Percentiles rank a stretch among this genome's conserved stretches.
Conservation (phyloP, 2,797 vertebrate genomes). For the Salmo trutta region DNA sequence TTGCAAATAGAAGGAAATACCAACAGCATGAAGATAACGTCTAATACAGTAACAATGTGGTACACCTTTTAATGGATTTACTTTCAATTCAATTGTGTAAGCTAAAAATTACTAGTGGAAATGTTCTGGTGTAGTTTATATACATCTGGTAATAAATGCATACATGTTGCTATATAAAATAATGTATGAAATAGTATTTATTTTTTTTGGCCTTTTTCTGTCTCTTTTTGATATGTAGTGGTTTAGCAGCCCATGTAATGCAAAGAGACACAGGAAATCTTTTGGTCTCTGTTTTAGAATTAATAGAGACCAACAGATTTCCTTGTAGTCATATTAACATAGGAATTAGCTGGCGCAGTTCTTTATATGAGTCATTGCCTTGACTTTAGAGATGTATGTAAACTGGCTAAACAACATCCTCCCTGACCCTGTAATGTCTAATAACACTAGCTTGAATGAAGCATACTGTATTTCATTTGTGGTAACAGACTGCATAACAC, state of each 20-base stretch:
- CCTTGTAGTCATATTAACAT: neutral
- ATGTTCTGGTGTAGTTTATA: too few species aligned
- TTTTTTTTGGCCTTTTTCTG: too few species aligned
- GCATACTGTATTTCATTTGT: slow-evolving; percentile 18
- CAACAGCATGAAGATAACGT: neutral
- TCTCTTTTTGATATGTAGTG: too few species aligned
- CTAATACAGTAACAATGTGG: too few species aligned
- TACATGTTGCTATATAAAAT: too few species aligned
- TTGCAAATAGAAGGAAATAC: neutral
- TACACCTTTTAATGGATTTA: too few species aligned
- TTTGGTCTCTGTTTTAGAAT: too few species aligned
- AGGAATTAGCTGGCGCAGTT: neutral
- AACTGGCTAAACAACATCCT: neutral
- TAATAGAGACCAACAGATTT: too few species aligned
- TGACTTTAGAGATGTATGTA: neutral
- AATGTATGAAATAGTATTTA: too few species aligned
- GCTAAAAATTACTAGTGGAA: too few species aligned
- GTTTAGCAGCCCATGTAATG: neutral
- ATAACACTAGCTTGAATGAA: slow-evolving; percentile 32
- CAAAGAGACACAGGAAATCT: neutral
- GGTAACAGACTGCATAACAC: slow-evolving; percentile 33
- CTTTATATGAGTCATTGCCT: neutral
- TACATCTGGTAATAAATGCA: too few species aligned
- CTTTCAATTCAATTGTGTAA: too few species aligned
- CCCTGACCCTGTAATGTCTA: slow-evolving; percentile 12